Conservation (phyloP, 1,140 invertebrate species). For the Megalonaias nervosa region DNA sequence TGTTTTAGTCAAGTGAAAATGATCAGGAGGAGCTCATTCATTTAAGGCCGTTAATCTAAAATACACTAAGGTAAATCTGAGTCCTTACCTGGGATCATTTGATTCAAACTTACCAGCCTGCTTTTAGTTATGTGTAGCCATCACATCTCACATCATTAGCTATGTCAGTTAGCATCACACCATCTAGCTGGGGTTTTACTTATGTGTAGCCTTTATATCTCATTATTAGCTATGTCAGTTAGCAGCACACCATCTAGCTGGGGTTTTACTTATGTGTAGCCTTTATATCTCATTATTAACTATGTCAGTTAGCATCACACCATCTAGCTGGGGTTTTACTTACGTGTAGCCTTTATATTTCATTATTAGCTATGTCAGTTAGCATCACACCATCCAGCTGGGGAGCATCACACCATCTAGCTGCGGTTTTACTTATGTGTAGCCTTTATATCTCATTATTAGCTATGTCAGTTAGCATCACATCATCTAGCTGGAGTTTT, state of each 20-base stretch:
- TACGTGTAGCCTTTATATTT: slow-evolving; percentile 85
- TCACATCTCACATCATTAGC: slow-evolving; percentile 80
- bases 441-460: slow-evolving; percentile 82
- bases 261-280: slow-evolving; percentile 82
- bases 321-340: slow-evolving; percentile 79
- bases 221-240: slow-evolving; percentile 77
- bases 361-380: slow-evolving; percentile 77
- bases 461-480: slow-evolving; percentile 82
- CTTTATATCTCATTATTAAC: slow-evolving; percentile 81
- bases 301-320: slow-evolving; percentile 84
- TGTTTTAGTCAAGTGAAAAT: neutral
- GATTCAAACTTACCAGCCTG: neutral
- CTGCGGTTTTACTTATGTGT: slow-evolving; percentile 79
- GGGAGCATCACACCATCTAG: slow-evolving; percentile 86
- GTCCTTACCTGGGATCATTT: no score
- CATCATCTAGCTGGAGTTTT: slow-evolving; percentile 82
- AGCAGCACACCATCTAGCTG: slow-evolving; percentile 85
- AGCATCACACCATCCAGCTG: slow-evolving; percentile 85
- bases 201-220: slow-evolving; percentile 84
- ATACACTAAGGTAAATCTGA: no score
- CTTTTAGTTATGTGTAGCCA: slow-evolving; percentile 79
- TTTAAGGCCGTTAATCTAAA: neutral
- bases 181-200: slow-evolving; percentile 79
- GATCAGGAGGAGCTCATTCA: neutral
- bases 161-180: slow-evolving; percentile 84